These are phyloP conservation scores for Coleophora deauratella DNA, from an alignment of 2,888 invertebrate species.

Conservation along the genomic window DNA sequence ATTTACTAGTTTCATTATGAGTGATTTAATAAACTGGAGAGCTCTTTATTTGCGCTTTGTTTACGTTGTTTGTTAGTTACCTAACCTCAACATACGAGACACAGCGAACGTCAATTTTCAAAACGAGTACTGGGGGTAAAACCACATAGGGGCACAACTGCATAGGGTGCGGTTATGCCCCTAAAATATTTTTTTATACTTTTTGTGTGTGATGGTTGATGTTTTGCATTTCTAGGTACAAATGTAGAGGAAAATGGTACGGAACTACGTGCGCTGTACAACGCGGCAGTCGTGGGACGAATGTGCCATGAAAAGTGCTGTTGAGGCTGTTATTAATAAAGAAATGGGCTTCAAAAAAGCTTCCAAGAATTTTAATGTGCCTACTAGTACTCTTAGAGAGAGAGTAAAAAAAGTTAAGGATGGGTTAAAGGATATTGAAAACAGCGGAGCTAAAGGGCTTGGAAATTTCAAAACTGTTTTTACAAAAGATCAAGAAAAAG, in stretches of 20 bases:
- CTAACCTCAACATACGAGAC: too few relatives aligned
- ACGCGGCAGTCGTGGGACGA: conserved; percentile 5
- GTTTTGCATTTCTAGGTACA: too few relatives aligned
- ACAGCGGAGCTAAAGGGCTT: conserved; percentile 1
- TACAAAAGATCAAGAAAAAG: conserved; percentile 7
- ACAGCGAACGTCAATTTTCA: too few relatives aligned
- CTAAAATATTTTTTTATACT: too few relatives aligned
- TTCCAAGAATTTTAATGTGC: conserved; percentile 6
- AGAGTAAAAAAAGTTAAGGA: conserved; percentile 4
- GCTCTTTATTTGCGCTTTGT: too few relatives aligned
- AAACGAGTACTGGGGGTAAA: too few relatives aligned
- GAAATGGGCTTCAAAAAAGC: conserved; percentile 1
- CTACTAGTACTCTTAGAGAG: conserved; percentile 7
- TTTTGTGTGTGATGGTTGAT: too few relatives aligned
- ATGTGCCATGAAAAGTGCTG: conserved; percentile 2
- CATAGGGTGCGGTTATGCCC: too few relatives aligned
- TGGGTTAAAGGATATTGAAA: conserved; percentile 4
- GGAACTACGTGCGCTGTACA: conserved; percentile 6
- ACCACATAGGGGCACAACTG: too few relatives aligned
- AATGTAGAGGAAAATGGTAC: conserved; percentile 2
- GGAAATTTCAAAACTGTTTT: neutral
- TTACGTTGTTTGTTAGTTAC: too few relatives aligned
- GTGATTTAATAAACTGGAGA: too few relatives aligned
- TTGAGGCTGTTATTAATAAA: conserved; percentile 2
- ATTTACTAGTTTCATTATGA: neutral